Percentiles rank a stretch among this genome's conserved stretches.
These are phyloP conservation scores for Noctilio leporinus DNA, from an alignment of 2,113 vertebrate genomes.

Conservation along the genomic window DNA sequence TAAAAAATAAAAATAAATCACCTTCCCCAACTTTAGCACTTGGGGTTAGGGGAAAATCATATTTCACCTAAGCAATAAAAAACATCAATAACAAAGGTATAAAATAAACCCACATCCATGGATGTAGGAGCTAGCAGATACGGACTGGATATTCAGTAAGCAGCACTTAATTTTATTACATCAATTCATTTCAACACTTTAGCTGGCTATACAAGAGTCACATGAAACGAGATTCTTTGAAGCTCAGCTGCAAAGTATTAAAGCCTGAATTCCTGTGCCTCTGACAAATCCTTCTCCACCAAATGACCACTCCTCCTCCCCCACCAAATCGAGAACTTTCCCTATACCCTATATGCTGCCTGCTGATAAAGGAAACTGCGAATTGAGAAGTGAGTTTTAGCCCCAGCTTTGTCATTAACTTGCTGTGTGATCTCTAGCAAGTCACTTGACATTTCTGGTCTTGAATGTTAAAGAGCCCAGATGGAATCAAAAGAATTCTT, in stretches of 20 bases:
- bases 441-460: constrained; percentile 15
- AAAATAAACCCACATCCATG: neutral
- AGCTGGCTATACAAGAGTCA: neutral
- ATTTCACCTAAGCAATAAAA: neutral
- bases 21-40: neutral
- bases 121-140: neutral
- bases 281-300: neutral
- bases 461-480: neutral
- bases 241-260: neutral
- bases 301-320: neutral
- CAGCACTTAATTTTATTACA: neutral
- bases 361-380: neutral
- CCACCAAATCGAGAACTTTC: neutral
- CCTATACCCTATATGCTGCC: neutral
- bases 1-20: neutral
- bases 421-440: neutral
- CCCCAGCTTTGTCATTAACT: neutral
- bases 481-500: neutral
- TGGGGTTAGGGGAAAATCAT: neutral
- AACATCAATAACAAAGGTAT: neutral
- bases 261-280: neutral
- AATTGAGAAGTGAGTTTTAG: neutral
- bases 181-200: neutral
- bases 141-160: neutral
- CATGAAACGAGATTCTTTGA: neutral